Evolutionary conservation across 2,888 invertebrate species (phyloP).

Genomic region (Euproctis similis): DNA sequence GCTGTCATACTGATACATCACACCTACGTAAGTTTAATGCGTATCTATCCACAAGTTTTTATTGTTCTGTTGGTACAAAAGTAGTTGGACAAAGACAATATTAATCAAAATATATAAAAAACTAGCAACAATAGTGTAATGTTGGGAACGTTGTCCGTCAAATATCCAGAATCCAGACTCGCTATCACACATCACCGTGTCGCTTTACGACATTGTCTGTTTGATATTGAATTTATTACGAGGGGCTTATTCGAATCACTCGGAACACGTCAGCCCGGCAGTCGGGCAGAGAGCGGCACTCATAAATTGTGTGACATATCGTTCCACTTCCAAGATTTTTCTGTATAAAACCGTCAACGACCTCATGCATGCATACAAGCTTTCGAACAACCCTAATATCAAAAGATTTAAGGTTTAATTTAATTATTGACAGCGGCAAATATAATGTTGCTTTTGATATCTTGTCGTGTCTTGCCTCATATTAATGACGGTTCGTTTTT

Average conservation of each 20-base stretch:
- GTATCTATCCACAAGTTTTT: constrained; percentile 18
- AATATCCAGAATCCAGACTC: constrained; percentile 56
- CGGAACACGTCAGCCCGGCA: constrained; percentile 56
- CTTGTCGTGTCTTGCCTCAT: constrained; percentile 48
- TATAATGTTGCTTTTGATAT: constrained; percentile 36
- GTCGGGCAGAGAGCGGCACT: constrained; percentile 46
- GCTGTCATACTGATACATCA: constrained; percentile 5
- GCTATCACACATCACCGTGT: constrained; percentile 56
- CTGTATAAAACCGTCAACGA: constrained; percentile 35
- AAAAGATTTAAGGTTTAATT: constrained; percentile 31
- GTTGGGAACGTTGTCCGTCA: constrained; percentile 39
- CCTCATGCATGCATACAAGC: constrained; percentile 20
- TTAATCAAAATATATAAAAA: constrained; percentile 42
- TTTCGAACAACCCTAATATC: constrained; percentile 27
- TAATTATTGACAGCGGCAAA: constrained; percentile 20
- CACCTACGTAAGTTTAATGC: constrained; percentile 23
- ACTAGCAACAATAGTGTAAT: constrained; percentile 33
- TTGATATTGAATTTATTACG: constrained; percentile 66
- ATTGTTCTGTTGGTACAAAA: constrained; percentile 17
- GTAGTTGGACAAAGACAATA: constrained; percentile 38
- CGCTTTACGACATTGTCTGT: constrained; percentile 65
- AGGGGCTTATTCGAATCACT: constrained; percentile 53
- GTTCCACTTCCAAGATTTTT: constrained; percentile 56
- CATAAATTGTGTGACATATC: constrained; percentile 70
- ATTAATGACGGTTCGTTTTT: constrained; percentile 61